Percentiles rank a stretch among this genome's conserved stretches.
phyloP scores from a whole-genome alignment of 2,888 invertebrate genomes.

The Aricia artaxerxes region DNA sequence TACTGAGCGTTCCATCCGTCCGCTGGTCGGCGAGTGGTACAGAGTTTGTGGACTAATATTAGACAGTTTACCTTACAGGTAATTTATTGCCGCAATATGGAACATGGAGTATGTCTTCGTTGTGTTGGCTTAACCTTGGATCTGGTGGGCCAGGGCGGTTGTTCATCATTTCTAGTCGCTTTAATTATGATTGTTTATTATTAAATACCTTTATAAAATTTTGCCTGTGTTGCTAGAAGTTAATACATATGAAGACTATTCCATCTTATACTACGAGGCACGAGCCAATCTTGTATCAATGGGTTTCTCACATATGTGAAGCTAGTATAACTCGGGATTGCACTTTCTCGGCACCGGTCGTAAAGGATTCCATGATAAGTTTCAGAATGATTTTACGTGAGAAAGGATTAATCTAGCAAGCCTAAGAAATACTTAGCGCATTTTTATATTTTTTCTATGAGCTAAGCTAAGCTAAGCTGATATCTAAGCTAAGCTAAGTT shows the following conservation, averaged over 20 bases:
- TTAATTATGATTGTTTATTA: neutral
- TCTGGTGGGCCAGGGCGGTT: neutral
- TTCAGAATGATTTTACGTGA: too few species aligned
- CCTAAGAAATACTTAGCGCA: too few species aligned
- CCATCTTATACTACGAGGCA: too few species aligned
- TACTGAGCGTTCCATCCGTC: constrained; percentile 65
- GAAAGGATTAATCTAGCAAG: too few species aligned
- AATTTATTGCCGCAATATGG: constrained; percentile 35
- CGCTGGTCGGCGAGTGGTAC: constrained; percentile 47
- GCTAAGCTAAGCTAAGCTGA: too few species aligned
- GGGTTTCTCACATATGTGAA: neutral
- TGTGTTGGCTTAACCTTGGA: neutral
- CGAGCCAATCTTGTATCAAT: neutral
- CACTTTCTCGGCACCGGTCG: too few species aligned
- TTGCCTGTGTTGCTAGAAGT: neutral
- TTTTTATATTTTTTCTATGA: too few species aligned
- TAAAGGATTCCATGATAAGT: too few species aligned
- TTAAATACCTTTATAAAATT: neutral
- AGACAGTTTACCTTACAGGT: constrained; percentile 49
- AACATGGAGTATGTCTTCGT: constrained; percentile 32
- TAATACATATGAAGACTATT: neutral
- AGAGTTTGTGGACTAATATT: constrained; percentile 46
- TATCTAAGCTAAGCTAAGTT: too few species aligned
- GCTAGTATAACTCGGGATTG: too few species aligned
- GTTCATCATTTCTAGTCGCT: neutral